Conservation (phyloP, 1,140 invertebrate genomes). For the Hirudo medicinalis region DNA sequence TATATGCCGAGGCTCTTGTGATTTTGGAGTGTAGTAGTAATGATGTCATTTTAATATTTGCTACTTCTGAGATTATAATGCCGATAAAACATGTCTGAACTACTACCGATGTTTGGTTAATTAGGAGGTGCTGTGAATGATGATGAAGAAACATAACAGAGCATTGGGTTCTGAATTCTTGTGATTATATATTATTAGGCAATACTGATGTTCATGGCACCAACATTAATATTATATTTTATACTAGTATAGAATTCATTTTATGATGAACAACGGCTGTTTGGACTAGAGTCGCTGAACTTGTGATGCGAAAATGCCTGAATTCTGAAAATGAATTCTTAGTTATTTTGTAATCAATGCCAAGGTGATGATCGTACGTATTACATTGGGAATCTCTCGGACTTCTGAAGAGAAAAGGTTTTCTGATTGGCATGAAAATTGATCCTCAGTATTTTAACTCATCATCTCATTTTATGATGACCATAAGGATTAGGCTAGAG, state of each 20-base stretch:
- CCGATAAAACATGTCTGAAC: too few relatives aligned
- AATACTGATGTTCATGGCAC: background rate
- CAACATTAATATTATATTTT: background rate
- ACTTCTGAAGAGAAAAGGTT: too few relatives aligned
- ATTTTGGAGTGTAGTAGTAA: background rate
- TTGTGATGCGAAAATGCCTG: constrained; percentile 8
- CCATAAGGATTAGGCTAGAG: too few relatives aligned
- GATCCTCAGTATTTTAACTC: too few relatives aligned
- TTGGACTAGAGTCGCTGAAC: constrained; percentile 12
- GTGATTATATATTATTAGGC: background rate
- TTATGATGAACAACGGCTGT: constrained; percentile 1
- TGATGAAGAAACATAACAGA: constrained; percentile 9
- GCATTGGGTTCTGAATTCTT: constrained; percentile 10
- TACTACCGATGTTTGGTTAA: background rate
- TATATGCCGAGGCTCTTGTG: background rate
- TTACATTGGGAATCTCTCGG: too few relatives aligned
- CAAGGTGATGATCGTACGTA: too few relatives aligned
- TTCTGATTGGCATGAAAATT: too few relatives aligned
- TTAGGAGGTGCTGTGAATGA: background rate
- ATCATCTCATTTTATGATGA: too few relatives aligned
- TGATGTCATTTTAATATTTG: too few relatives aligned
- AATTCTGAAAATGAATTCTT: too few relatives aligned
- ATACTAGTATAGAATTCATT: background rate
- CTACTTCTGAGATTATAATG: too few relatives aligned
- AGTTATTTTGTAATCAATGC: too few relatives aligned